Percentiles rank a stretch among this genome's conserved stretches.
Evolutionary conservation across 23 tunicate genomes (phyloP).

Genomic region (Phallusia fumigata): DNA sequence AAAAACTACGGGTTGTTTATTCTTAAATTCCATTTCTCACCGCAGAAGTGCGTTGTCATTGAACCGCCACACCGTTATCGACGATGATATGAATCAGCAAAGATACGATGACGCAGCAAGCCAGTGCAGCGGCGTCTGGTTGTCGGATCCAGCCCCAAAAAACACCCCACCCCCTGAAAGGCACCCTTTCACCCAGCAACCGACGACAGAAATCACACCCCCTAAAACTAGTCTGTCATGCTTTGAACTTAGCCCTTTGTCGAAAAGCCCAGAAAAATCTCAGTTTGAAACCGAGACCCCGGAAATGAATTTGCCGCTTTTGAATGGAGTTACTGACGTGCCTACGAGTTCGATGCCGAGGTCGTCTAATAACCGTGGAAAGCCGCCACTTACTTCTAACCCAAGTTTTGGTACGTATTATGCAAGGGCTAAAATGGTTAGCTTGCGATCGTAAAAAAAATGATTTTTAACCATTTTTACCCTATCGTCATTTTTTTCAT

Average conservation of each 20-base stretch:
- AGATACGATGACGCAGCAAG: neutral
- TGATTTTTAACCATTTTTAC: too few relatives aligned
- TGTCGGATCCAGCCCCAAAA: neutral
- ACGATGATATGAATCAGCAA: neutral
- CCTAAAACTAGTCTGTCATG: neutral
- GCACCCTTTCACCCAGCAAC: neutral
- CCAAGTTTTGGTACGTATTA: neutral
- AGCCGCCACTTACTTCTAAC: neutral
- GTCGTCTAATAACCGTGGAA: neutral
- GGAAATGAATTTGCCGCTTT: neutral
- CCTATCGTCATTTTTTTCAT: too few relatives aligned
- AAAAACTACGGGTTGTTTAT: too few relatives aligned
- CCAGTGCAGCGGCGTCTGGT: slow-evolving; percentile 6
- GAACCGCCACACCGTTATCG: neutral
- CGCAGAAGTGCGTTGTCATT: too few relatives aligned
- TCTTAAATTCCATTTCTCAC: too few relatives aligned
- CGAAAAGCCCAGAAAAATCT: neutral
- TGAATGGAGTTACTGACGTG: neutral
- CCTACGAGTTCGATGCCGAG: neutral
- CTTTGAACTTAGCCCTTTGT: neutral
- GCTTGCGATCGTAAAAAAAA: too few relatives aligned
- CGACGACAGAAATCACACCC: neutral
- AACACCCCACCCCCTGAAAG: neutral
- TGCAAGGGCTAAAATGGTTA: too few relatives aligned
- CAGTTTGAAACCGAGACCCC: neutral